phyloP scores from a whole-genome alignment of 2,113 vertebrate species.

The Sebastes schlegelii region DNA sequence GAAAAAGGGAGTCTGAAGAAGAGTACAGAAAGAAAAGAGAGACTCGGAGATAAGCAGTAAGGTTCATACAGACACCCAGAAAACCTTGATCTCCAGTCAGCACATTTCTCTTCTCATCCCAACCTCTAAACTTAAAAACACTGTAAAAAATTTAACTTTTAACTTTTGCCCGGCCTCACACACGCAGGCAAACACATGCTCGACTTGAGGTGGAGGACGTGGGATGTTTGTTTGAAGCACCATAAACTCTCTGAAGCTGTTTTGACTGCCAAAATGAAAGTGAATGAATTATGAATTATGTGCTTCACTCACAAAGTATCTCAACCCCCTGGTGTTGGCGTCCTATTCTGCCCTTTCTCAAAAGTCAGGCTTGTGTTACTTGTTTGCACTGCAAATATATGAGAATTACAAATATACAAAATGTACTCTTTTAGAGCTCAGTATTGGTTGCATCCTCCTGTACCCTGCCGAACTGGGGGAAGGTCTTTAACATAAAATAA shows the following conservation, averaged over 20 bases:
- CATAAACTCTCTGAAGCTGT: constrained; percentile 25
- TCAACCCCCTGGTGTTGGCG: constrained; percentile 4
- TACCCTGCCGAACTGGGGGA: too few species aligned
- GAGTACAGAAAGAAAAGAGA: constrained; percentile 4
- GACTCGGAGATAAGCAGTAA: constrained; percentile 41
- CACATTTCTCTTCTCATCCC: constrained; percentile 43
- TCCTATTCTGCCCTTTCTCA: background rate
- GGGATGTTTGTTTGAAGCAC: constrained; percentile 27
- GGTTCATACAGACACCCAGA: constrained; percentile 19
- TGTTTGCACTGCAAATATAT: background rate
- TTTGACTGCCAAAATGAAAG: constrained; percentile 47
- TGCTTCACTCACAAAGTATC: background rate
- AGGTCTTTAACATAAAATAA: background rate
- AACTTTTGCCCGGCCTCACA: constrained; percentile 24
- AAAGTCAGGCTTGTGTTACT: constrained; percentile 10
- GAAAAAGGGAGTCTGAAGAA: background rate
- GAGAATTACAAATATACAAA: too few species aligned
- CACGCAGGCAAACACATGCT: constrained; percentile 26
- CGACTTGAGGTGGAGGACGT: constrained; percentile 28
- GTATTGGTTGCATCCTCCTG: background rate
- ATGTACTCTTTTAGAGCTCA: background rate
- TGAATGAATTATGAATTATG: constrained; percentile 55
- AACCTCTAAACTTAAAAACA: constrained; percentile 36
- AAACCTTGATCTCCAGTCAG: constrained; percentile 69
- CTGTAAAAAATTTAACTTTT: constrained; percentile 10